Base-by-base conservation (phyloP, 2,113 vertebrate genomes). In the Verasper variegatus region DNA sequence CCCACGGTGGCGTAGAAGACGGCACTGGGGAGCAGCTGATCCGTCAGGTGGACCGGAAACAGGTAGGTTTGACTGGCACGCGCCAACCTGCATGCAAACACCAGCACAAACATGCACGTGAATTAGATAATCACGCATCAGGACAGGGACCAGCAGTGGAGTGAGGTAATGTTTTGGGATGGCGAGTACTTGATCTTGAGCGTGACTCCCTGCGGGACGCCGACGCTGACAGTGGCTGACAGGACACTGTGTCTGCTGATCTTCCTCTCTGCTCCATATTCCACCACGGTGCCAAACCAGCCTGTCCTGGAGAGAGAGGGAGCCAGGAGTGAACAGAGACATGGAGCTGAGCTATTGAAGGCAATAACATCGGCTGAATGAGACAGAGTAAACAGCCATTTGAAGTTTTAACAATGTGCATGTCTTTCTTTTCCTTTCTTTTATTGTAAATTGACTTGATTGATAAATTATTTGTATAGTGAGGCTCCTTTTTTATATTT, bases 31-130 rank as follows among this genome's bases (percentile, higher is more conserved):
- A 99, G 94, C 40, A 99, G 93, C 93, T 98, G 97, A 51, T 99
- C 97, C 3, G 97, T 99, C 87, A 99, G 85, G 85, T 99, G 98
- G 49, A 99, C 87, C 8, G 97, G 97, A 89, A 99, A 98, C 94
- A 98, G 96, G 94, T 98, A 99, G 0, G 97, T 98, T 92, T 99
- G 98, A 91, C 96, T 99, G 80, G 97, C 97, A 59, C 98, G 94
- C 51, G 96, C 96, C 77, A 99, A 88, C 91, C 98, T 99, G 88
- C 12, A 78, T 13, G 15, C 40, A 40, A 45, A 71, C 70, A 79
- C 18, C n/a, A 66, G 42, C 35, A 65, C 20, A 73, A 17, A 64
- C 17, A 27, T 0, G 74, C 24, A 57, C 35, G 57, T n/a, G 45
- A 47, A 10, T 74, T 13, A 74, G 60, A 59, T 8, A 26, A 51